Conservation (phyloP, 2,113 vertebrate species). For the Chloebia gouldiae region DNA sequence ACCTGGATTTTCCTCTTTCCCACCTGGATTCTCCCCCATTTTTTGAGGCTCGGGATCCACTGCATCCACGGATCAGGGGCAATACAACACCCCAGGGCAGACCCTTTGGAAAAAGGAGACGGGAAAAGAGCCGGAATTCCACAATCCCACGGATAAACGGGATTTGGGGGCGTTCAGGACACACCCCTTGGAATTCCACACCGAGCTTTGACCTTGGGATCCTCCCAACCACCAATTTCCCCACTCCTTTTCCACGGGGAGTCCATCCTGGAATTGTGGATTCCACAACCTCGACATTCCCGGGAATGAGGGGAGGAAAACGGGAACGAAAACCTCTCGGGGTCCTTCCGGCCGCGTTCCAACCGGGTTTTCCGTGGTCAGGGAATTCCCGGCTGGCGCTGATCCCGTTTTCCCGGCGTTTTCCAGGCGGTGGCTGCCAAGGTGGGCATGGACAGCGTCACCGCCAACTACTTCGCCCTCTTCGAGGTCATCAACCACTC, state of each 20-base stretch:
- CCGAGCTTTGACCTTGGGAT: rapidly evolving
- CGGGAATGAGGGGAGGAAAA: neutral
- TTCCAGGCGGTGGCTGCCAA: conserved; percentile 10
- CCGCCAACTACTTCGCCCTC: conserved; percentile 1
- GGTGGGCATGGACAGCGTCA: conserved; percentile 17
- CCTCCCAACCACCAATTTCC: neutral
- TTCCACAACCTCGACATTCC: rapidly evolving
- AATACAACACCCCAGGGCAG: neutral
- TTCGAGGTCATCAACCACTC: conserved; percentile 13
- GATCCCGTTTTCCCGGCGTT: neutral
- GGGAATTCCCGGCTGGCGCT: neutral
- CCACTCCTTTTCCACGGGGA: neutral
- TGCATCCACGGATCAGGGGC: rapidly evolving
- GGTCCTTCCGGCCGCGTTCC: neutral
- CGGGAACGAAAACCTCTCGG: no score
- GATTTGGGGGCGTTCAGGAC: neutral
- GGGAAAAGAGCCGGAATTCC: neutral
- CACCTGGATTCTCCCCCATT: neutral
- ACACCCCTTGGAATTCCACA: rapidly evolving
- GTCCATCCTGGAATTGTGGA: neutral
- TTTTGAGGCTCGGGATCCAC: neutral
- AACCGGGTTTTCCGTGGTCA: neutral
- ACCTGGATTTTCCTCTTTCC: no score
- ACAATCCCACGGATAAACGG: rapidly evolving
- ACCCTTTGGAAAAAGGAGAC: neutral